A percentile compares a stretch with the other conserved stretches of the same genome.
Evolutionary conservation across 2,797 vertebrate genomes (phyloP).

Genomic region (Gallinago stenura): DNA sequence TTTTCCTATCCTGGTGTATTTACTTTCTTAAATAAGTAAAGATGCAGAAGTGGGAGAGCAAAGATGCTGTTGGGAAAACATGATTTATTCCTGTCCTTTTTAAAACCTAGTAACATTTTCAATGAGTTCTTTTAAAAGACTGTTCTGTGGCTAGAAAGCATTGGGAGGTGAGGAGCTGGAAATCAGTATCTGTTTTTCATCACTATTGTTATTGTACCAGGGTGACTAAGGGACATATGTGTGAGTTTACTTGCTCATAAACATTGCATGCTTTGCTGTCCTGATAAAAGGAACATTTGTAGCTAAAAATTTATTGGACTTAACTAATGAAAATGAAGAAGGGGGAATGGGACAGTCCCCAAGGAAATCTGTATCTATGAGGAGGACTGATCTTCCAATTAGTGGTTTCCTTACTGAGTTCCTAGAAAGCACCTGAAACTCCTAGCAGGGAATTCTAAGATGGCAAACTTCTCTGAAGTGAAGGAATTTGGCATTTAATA

Average conservation of each 20-base stretch:
- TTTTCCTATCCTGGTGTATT: background rate
- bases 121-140: background rate
- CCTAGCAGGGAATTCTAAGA: background rate
- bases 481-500: background rate
- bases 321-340: background rate
- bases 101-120: background rate
- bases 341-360: too few species aligned
- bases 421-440: background rate
- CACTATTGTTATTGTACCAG: fast-evolving
- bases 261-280: fast-evolving
- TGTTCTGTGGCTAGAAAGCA: background rate
- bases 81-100: background rate
- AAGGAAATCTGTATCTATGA: background rate
- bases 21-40: background rate
- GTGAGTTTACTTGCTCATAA: background rate
- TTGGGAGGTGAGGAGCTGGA: fast-evolving
- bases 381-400: background rate
- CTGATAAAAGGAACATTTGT: background rate
- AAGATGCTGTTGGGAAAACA: background rate
- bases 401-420: background rate
- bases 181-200: background rate
- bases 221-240: fast-evolving
- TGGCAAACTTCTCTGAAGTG: background rate
- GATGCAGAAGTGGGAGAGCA: background rate
- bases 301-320: background rate